Evolutionary conservation across 2,797 vertebrate genomes (phyloP).

Genomic region (Taenioides sp.): DNA sequence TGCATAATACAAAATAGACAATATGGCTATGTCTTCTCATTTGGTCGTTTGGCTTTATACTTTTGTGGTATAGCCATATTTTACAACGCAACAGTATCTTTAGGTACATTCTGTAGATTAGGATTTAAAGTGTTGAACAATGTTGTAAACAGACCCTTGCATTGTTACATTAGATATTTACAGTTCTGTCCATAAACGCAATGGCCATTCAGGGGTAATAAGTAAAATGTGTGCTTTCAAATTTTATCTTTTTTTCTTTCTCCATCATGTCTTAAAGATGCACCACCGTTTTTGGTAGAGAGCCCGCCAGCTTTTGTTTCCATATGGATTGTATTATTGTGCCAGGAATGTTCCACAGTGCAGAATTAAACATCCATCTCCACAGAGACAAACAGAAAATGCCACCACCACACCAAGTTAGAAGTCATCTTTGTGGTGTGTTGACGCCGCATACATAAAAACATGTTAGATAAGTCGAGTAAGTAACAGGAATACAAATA

Average conservation of each 20-base stretch:
- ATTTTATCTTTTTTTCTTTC: not conserved
- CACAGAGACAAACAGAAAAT: too few relatives aligned
- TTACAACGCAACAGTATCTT: not conserved
- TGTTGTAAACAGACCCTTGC: not conserved
- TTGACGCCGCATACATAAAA: too few relatives aligned
- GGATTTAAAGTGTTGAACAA: not conserved
- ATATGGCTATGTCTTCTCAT: conserved; percentile 11
- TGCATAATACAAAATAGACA: not conserved
- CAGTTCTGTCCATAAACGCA: not conserved
- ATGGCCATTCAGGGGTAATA: not conserved
- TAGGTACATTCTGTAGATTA: not conserved
- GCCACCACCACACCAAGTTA: too few relatives aligned
- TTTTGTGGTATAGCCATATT: conserved; percentile 1
- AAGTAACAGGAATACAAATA: too few relatives aligned
- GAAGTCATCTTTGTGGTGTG: too few relatives aligned
- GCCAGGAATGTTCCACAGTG: too few relatives aligned
- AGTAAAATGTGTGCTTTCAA: not conserved
- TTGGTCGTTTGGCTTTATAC: not conserved
- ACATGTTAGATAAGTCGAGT: too few relatives aligned
- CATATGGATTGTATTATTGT: too few relatives aligned
- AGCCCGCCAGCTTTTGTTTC: too few relatives aligned
- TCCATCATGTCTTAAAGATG: not conserved
- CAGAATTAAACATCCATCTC: too few relatives aligned
- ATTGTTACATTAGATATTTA: not conserved
- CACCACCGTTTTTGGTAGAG: too few relatives aligned